A percentile compares a stretch with the other conserved stretches of the same genome.
Conservation (phyloP, 53 echinoderm and acorn worm species). For the Henricia sp. region DNA sequence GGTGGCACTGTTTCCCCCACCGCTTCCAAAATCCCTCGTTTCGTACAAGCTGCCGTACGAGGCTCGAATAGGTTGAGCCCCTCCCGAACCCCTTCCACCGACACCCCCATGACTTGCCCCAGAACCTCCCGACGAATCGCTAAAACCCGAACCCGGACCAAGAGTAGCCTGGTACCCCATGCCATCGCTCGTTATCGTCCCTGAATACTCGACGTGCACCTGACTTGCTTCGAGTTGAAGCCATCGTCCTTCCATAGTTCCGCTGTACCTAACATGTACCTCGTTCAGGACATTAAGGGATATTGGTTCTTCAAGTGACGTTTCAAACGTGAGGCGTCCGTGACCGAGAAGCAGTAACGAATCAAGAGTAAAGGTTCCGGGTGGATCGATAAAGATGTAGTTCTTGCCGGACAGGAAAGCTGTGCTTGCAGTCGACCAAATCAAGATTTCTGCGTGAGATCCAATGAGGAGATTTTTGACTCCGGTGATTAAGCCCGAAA, state of each 20-base stretch:
- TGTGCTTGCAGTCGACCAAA: conserved; percentile 74
- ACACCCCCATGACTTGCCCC: conserved; percentile 90
- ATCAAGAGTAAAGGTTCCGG: conserved; percentile 77
- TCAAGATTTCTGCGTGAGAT: conserved; percentile 56
- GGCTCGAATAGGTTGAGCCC: conserved; percentile 25
- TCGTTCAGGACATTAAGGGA: conserved; percentile 57
- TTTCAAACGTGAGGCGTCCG: conserved; percentile 58
- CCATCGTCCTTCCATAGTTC: conserved; percentile 53
- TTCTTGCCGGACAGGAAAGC: conserved; percentile 52
- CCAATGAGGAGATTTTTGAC: conserved; percentile 73
- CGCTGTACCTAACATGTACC: conserved; percentile 72
- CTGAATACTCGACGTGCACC: conserved; percentile 78
- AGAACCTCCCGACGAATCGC: conserved; percentile 55
- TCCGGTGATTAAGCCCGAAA: conserved; percentile 73
- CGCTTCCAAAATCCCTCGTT: conserved; percentile 82
- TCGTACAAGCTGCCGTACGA: conserved; percentile 81
- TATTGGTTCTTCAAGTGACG: conserved; percentile 23
- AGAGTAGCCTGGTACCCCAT: conserved; percentile 62
- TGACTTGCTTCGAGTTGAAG: conserved; percentile 57
- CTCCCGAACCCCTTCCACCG: conserved; percentile 72
- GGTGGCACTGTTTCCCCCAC: conserved; percentile 71
- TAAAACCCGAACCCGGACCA: conserved; percentile 75
- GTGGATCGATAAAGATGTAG: conserved; percentile 66
- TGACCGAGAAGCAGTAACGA: conserved; percentile 69
- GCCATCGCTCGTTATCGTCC: conserved; percentile 66